Percentiles rank a stretch among this genome's conserved stretches.
Conservation (phyloP, 1,140 invertebrate genomes). For the Penaeus japonicus region DNA sequence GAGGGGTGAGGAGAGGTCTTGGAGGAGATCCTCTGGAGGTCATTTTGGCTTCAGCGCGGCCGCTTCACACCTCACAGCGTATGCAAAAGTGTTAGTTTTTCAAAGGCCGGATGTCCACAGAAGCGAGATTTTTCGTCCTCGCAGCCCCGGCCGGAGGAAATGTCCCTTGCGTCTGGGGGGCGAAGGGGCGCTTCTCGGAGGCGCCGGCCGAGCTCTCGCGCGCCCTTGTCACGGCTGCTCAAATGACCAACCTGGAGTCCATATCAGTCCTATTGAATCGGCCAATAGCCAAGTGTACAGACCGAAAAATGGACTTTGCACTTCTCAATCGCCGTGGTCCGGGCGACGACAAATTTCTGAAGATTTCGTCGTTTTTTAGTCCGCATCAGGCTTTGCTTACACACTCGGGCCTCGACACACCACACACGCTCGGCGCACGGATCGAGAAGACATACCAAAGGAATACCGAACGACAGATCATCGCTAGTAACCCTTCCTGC, state of each 20-base stretch:
- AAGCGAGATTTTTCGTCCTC: neutral
- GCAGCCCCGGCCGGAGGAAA: neutral
- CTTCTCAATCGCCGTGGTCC: conserved; percentile 41
- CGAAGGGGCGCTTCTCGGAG: neutral
- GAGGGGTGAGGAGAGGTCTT: too few relatives aligned
- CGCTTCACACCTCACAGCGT: conserved; percentile 53
- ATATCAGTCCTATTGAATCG: conserved; percentile 54
- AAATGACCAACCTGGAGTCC: conserved; percentile 55
- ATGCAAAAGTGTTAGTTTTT: conserved; percentile 54
- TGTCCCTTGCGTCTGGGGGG: neutral
- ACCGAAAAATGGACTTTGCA: conserved; percentile 56
- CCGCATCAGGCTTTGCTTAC: too few relatives aligned
- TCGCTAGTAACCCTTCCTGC: too few relatives aligned
- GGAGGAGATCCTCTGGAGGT: conserved; percentile 24
- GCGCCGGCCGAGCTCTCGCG: neutral
- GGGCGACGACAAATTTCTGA: conserved; percentile 23
- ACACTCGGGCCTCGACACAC: too few relatives aligned
- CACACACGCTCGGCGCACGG: too few relatives aligned
- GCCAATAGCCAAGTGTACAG: conserved; percentile 55
- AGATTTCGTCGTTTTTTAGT: conserved; percentile 35
- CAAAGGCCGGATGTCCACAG: conserved; percentile 20
- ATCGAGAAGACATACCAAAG: too few relatives aligned
- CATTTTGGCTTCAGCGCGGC: conserved; percentile 39
- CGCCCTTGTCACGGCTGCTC: conserved; percentile 39
- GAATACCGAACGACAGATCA: too few relatives aligned